These are phyloP conservation scores for Orthosia gracilis DNA, from an alignment of 2,888 invertebrate species.

Conservation along the genomic window DNA sequence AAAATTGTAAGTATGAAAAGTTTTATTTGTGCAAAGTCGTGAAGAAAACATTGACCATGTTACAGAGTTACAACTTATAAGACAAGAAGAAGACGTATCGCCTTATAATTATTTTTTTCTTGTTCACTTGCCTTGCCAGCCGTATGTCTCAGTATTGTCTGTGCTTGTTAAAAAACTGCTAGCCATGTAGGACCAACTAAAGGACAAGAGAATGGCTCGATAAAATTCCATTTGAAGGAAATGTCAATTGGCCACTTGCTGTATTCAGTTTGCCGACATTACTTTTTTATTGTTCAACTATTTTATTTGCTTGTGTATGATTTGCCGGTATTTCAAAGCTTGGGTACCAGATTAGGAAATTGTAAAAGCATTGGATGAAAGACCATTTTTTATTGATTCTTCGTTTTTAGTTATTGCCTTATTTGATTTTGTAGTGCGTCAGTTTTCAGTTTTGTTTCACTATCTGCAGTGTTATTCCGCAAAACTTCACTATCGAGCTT, in stretches of 20 bases:
- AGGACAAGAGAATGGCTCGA: slow-evolving; percentile 77
- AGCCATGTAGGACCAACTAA: slow-evolving; percentile 67
- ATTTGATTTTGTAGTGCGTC: slow-evolving; percentile 1
- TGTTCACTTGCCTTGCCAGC: slow-evolving; percentile 35
- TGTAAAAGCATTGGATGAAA: slow-evolving; percentile 35
- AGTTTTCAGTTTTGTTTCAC: neutral
- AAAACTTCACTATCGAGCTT: neutral
- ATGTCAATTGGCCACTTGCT: slow-evolving; percentile 71
- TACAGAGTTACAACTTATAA: slow-evolving; percentile 11
- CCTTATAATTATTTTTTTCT: slow-evolving; percentile 27
- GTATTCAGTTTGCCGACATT: slow-evolving; percentile 58
- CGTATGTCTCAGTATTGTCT: slow-evolving; percentile 65
- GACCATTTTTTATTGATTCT: slow-evolving; percentile 29
- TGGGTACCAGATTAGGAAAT: slow-evolving; percentile 58
- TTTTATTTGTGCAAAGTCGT: slow-evolving; percentile 6
- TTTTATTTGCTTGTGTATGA: slow-evolving; percentile 61
- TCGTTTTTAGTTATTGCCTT: slow-evolving; percentile 23
- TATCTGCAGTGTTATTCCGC: neutral
- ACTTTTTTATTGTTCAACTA: slow-evolving; percentile 57
- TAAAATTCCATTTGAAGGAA: slow-evolving; percentile 76
- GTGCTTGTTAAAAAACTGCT: slow-evolving; percentile 67
- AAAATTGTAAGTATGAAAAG: slow-evolving; percentile 7
- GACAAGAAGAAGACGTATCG: slow-evolving; percentile 9
- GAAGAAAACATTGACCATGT: slow-evolving; percentile 22
- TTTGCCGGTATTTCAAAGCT: slow-evolving; percentile 55